phyloP scores from a whole-genome alignment of 2,113 vertebrate species.

The Catharus bicknelli region DNA sequence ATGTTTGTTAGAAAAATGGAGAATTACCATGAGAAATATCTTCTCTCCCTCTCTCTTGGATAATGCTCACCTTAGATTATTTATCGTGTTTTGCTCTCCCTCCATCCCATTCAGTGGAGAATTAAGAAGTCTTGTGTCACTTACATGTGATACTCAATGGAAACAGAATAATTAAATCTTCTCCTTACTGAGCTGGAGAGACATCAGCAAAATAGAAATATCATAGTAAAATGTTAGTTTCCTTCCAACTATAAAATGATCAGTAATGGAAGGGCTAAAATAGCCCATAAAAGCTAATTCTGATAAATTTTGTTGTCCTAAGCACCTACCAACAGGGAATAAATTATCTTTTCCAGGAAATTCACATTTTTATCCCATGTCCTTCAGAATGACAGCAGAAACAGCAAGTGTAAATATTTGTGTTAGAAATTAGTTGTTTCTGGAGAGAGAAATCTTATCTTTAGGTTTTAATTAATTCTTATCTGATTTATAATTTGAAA shows the following conservation, averaged over 20 bases:
- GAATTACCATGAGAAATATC: not conserved
- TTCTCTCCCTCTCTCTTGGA: not conserved
- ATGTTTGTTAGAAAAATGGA: not conserved
- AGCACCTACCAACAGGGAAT: not conserved
- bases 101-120: not conserved
- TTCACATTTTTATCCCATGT: not conserved
- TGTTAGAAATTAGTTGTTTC: not conserved
- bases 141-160: not conserved
- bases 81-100: not conserved
- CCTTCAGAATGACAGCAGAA: not conserved
- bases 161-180: not conserved
- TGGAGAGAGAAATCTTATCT: not conserved
- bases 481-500: not conserved
- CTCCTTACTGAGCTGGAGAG: not conserved
- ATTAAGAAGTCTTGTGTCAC: not conserved
- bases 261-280: not conserved
- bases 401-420: not conserved
- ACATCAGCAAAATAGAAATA: not conserved
- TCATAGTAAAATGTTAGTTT: not conserved
- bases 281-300: not conserved
- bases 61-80: not conserved
- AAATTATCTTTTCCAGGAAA: not conserved
- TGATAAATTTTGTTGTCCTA: not conserved
- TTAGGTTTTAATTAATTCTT: conserved; percentile 6
- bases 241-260: not conserved